Base-by-base conservation (phyloP, 2,797 vertebrate species). In the Acanthurus leucopareius region DNA sequence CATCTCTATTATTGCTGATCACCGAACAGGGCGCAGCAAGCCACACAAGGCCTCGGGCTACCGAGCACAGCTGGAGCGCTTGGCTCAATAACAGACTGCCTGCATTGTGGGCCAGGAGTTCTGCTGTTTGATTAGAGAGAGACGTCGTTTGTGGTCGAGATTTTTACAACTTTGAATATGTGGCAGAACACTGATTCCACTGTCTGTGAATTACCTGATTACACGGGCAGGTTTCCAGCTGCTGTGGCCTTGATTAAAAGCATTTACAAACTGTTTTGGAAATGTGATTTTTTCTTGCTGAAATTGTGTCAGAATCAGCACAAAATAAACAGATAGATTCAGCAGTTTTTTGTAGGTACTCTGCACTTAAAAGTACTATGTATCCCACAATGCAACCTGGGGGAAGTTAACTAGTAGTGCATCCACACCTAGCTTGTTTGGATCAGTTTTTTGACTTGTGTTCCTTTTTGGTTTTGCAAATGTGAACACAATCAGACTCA, bases 1-100 rank as follows among this genome's bases (percentile, higher is more conserved):
- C 71, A 78, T 90, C 86, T 92, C 86, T 91, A 73, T 91, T 90
- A 85, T 82, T 88, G 89, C 79, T 91, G 90, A 90, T 91, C 79
- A 82, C 77, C 64, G 73, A 91, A 90, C 90, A 84, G 76, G 44
- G 45, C 84, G 49, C 86, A 77, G 75, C 80, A 67, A 75, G 78
- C 67, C 4, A 1, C 71, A 49, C 32, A 47, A 80, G 77, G 80
- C 86, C 63, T 52, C 14, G 17, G 74, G 78, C 83, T 80, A 56
- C 54, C 38, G 68, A 82, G 80, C 92, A 67, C 85, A 88, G 89
- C 87, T 86, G 85, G 84, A 79, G 74, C 69, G 35, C 59, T 38
- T 17, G n/a, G 61, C 86, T 87, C 44, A 70, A 40, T 69, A 81
- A 86, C 77, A 63, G 69, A 62, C 48, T n/a, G 67, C 45, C 71